phyloP scores from a whole-genome alignment of 2,888 invertebrate genomes.

The Heliconius erato region DNA sequence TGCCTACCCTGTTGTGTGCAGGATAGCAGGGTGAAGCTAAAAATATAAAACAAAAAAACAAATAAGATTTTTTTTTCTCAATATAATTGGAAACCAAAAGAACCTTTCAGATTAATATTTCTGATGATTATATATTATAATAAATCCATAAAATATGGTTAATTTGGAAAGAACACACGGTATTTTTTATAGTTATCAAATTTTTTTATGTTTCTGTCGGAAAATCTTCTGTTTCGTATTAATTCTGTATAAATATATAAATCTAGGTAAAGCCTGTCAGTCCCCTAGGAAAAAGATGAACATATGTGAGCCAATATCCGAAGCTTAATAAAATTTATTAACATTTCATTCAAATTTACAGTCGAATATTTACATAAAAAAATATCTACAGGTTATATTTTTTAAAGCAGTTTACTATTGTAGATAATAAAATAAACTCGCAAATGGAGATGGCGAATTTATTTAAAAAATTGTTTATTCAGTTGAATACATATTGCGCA shows the following conservation, averaged over 20 bases:
- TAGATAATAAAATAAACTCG: not conserved
- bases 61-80: too few relatives aligned
- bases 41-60: too few relatives aligned
- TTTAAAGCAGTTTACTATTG: not conserved
- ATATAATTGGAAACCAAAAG: too few relatives aligned
- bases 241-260: not conserved
- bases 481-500: conserved; percentile 7
- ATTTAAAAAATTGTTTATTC: conserved; percentile 9
- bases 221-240: not conserved
- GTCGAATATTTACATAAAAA: not conserved
- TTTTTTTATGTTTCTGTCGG: not conserved
- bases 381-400: not conserved
- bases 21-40: too few relatives aligned
- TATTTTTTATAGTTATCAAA: too few relatives aligned
- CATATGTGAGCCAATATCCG: not conserved
- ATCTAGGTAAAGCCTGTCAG: not conserved
- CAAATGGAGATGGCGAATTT: not conserved
- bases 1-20: too few relatives aligned
- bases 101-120: too few relatives aligned
- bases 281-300: not conserved
- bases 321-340: not conserved
- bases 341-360: not conserved
- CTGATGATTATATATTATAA: too few relatives aligned
- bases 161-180: too few relatives aligned
- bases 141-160: too few relatives aligned